Base-by-base conservation (phyloP, 23 tunicate genomes). In the Ascidia mentula region DNA sequence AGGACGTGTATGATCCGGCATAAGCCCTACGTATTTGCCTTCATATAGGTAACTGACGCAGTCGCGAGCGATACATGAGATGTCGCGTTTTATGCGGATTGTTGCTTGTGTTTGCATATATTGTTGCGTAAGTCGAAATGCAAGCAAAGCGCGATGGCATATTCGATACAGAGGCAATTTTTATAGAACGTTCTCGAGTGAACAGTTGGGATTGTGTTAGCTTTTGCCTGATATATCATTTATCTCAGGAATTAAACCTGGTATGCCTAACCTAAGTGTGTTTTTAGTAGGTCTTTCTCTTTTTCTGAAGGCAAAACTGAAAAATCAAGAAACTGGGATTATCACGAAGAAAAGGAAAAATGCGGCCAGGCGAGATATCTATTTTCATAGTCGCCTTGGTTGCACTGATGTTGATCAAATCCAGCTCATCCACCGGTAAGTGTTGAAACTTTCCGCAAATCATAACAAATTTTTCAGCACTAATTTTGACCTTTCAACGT, bases 31-130 rank as follows among this genome's bases (percentile, higher is more conserved):
- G n/a, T n/a, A n/a, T n/a, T n/a, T n/a, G n/a, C n/a, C n/a, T n/a
- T n/a, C n/a, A n/a, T n/a, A n/a, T n/a, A n/a, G n/a, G n/a, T n/a
- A n/a, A n/a, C n/a, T n/a, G n/a, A n/a, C n/a, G n/a, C n/a, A n/a
- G n/a, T n/a, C n/a, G n/a, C 65, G 65, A 26, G 65, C 65, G 65
- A 26, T 53, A 53, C 24, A 53, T 53, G 65, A 20, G 65, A 53
- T 53, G 65, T 53, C 65, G 22, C 65, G 65, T 53, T 53, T 6
- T 9, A 53, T 9, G 13, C 7, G 22, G 65, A 20, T 53, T 53
- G 65, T 9, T 53, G 13, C 13, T 20, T 53, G 65, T 53, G 24
- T 53, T 53, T 53, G 65, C 65, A 53, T 28, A 26, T 53, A 1
- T 53, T 53, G 65, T 53, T 53, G 24, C 65, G 65, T 28, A 53